These are phyloP conservation scores for Champsocephalus esox DNA, from an alignment of 2,797 vertebrate species.

Conservation along the genomic window DNA sequence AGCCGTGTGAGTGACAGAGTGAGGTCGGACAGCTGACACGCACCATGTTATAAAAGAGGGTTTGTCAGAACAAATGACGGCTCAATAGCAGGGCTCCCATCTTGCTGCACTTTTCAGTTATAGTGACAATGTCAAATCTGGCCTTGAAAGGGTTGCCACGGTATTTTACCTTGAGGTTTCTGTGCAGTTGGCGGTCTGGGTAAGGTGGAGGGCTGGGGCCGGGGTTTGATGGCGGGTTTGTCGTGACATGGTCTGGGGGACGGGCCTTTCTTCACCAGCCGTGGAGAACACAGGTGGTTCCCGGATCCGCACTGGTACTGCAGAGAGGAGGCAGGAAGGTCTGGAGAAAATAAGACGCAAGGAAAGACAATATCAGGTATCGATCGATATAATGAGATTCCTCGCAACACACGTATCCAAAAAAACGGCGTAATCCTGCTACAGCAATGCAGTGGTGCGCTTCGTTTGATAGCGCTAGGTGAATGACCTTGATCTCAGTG, in stretches of 20 bases:
- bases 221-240: conserved; percentile 82
- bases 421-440: conserved; percentile 14
- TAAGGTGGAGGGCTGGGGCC: conserved; percentile 76
- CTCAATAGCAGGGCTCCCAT: conserved; percentile 21
- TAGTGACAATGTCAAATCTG: conserved; percentile 19
- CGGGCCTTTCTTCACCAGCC: conserved; percentile 78
- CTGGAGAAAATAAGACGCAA: conserved; percentile 60
- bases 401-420: conserved; percentile 1
- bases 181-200: conserved; percentile 81
- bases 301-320: conserved; percentile 84
- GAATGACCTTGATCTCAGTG: conserved; percentile 66
- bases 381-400: conserved; percentile 23
- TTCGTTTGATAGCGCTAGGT: neutral
- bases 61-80: conserved; percentile 48
- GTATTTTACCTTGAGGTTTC: conserved; percentile 89
- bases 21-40: conserved; percentile 53
- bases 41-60: conserved; percentile 10
- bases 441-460: conserved; percentile 21
- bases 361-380: conserved; percentile 30
- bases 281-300: conserved; percentile 77
- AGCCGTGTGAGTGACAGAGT: conserved; percentile 62
- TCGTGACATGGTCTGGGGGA: conserved; percentile 82
- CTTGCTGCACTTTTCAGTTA: conserved; percentile 49
- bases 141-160: neutral
- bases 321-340: conserved; percentile 80